These are phyloP conservation scores for Cnemophilus loriae DNA, from an alignment of 2,113 vertebrate species.

Conservation along the genomic window DNA sequence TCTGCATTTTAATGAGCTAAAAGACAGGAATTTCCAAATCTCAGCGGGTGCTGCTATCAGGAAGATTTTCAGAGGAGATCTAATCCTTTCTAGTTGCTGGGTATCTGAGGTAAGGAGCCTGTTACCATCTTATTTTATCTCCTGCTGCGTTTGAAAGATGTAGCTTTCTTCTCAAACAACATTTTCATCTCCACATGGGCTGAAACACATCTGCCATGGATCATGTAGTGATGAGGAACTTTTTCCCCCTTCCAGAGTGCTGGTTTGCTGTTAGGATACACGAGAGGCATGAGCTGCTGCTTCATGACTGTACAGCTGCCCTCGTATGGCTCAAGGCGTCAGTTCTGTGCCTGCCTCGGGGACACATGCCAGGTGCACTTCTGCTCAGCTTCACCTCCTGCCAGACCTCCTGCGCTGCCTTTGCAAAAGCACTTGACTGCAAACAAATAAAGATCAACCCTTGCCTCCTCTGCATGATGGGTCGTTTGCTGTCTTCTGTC, in stretches of 20 bases:
- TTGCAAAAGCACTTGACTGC: background rate
- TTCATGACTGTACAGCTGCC: background rate
- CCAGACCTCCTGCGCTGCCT: background rate
- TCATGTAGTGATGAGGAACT: background rate
- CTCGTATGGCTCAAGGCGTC: background rate
- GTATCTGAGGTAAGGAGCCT: conserved; percentile 5
- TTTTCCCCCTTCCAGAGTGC: background rate
- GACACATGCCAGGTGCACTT: background rate
- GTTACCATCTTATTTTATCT: conserved; percentile 21
- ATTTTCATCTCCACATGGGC: background rate
- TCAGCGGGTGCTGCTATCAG: conserved; percentile 14
- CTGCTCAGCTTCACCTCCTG: background rate
- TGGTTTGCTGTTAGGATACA: background rate
- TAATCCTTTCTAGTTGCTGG: conserved; percentile 6
- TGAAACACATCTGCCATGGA: background rate
- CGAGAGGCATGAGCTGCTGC: background rate
- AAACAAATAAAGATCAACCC: background rate
- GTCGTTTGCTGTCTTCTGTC: background rate
- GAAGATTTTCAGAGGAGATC: conserved; percentile 20
- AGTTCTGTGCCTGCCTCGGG: background rate
- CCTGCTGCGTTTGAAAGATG: conserved; percentile 22
- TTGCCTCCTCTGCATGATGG: background rate
- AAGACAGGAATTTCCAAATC: background rate
- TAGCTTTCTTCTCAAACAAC: background rate
- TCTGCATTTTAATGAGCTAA: background rate